Conservation (phyloP, 1,140 invertebrate genomes). For the Schlechtendalia chinensis region DNA sequence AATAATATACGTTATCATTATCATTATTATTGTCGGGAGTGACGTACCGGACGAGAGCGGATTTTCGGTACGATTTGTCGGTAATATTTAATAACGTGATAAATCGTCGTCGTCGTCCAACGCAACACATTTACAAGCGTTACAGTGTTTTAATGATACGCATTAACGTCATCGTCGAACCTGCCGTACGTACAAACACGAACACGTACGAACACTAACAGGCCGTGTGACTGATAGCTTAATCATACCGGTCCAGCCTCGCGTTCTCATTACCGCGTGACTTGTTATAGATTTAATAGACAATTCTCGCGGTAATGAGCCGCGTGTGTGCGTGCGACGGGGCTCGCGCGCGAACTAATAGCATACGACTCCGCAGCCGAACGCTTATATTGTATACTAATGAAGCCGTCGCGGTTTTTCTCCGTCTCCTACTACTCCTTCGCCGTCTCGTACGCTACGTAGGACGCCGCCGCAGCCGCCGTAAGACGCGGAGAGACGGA, state of each 20-base stretch:
- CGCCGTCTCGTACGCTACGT: background rate
- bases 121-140: no score
- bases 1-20: background rate
- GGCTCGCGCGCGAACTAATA: conserved; percentile 28
- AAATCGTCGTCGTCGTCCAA: background rate
- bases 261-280: conserved; percentile 34
- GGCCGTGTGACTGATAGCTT: conserved; percentile 32
- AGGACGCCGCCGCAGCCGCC: no score
- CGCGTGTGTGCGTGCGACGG: background rate
- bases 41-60: background rate
- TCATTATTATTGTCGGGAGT: background rate
- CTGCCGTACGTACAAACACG: no score
- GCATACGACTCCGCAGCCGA: background rate
- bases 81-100: background rate
- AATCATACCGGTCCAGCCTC: background rate
- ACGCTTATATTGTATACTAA: background rate
- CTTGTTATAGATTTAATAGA: conserved; percentile 48
- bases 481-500: no score
- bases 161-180: background rate
- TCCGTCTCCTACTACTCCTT: no score
- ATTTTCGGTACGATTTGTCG: background rate
- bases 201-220: conserved; percentile 24
- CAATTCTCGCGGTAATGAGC: conserved; percentile 45
- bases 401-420: conserved; percentile 26
- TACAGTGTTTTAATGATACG: conserved; percentile 11